Evolutionary conservation across 2,113 vertebrate genomes (phyloP), one percentile per base, ranked within the genome.

Genomic region (Poecilia latipinna): DNA sequence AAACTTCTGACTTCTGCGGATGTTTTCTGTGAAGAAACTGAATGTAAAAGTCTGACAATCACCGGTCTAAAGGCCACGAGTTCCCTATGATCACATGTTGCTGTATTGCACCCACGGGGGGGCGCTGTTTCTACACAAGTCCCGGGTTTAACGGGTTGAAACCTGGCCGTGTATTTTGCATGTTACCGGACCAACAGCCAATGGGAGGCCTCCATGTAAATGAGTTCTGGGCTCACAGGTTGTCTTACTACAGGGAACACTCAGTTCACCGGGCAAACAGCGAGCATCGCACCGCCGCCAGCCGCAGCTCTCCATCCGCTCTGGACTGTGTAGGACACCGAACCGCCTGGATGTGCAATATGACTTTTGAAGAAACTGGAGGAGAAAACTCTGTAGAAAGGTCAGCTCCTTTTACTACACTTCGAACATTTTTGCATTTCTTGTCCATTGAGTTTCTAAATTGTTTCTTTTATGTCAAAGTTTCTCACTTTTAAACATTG

Each of bases 361-460:
- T 95, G 94, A 95, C 94, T 91, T 94, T 95, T 83, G 94, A 95
- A 44, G 94, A 95, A 78, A 87, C 85, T 35, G 77, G 86, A 74
- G 93, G 92, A 85, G 94, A 94, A 10, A 91, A 91, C 72, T 88
- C 92, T 61, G 74, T 91, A 82, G 94, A 95, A 87, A 94, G 92
- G 94, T 94, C 29, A 57, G 74, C 12, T 32, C 2, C 3, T 60
- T 63, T 39, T 57, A 17, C 1, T 24, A 48, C 44, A 48, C 44
- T 17, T n/a, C 13, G 17, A 8, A 33, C 33, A 33, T 64, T 22
- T 22, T 19, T 2, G 4, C 6, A 22, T 28, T 51, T 64, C 29
- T 10, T 8, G 4, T 42, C n/a, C 8, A 57, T 57, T 61, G 22
- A 24, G 32, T 75, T 64, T 67, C 22, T 10, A 24, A 65, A 35